These are phyloP conservation scores for Lysandra coridon DNA, from an alignment of 2,888 invertebrate genomes.

Conservation along the genomic window DNA sequence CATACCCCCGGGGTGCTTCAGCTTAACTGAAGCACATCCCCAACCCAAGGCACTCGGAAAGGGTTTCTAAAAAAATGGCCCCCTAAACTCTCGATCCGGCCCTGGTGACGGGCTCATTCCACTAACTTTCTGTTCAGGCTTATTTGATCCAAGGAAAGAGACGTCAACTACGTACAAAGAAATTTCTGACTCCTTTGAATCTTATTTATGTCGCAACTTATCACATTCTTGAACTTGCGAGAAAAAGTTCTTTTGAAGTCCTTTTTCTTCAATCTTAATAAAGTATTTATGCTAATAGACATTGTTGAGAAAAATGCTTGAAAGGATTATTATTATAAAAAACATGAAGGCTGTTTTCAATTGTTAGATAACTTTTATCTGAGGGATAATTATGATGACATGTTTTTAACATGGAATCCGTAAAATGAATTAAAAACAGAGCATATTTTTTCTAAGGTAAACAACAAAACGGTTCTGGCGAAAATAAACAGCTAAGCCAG, in stretches of 20 bases:
- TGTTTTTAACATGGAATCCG: no score
- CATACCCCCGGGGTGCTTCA: no score
- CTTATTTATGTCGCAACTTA: neutral
- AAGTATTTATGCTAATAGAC: neutral
- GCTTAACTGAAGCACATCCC: no score
- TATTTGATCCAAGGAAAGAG: constrained; percentile 9
- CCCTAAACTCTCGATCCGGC: constrained; percentile 15
- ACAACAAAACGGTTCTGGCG: no score
- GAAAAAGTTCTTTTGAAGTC: constrained; percentile 9
- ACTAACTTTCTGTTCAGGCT: constrained; percentile 36
- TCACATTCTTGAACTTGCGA: neutral
- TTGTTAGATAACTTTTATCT: no score
- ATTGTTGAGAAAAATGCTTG: neutral
- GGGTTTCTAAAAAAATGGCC: no score
- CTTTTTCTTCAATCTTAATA: neutral
- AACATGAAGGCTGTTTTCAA: neutral
- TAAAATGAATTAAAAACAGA: no score
- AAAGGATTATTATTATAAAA: neutral
- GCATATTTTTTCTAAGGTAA: no score
- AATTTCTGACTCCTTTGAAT: constrained; percentile 20
- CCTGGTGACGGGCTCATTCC: constrained; percentile 39
- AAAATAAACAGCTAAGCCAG: neutral
- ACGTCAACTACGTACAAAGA: constrained; percentile 25
- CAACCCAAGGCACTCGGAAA: no score
- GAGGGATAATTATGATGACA: no score